Percentiles rank a stretch among this genome's conserved stretches.
Conservation (phyloP, 2,113 vertebrate species). For the Ctenodactylus gundi region DNA sequence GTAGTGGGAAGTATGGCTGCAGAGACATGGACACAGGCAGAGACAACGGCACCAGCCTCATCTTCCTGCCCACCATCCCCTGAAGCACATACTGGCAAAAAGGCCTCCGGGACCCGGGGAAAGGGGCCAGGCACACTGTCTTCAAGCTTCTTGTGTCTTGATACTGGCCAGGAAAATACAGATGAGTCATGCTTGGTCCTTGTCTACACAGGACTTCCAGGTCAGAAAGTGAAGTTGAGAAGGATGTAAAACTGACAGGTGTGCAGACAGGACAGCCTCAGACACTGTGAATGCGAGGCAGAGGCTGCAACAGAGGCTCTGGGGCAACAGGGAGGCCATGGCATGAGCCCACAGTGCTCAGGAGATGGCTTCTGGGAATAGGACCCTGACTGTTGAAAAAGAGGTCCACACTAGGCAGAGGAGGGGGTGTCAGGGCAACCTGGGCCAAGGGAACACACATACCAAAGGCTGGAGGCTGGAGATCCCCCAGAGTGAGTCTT, state of each 20-base stretch:
- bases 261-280: background rate
- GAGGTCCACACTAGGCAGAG: too few relatives aligned
- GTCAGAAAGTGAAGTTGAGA: background rate
- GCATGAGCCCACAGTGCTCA: fast-evolving
- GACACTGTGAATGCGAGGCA: background rate
- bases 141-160: background rate
- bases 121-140: background rate
- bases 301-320: background rate
- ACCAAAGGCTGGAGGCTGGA: background rate
- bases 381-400: too few relatives aligned
- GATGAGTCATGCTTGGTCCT: background rate
- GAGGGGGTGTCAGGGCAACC: background rate
- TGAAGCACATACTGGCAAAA: background rate
- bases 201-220: background rate
- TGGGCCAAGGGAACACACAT: background rate
- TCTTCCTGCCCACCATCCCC: background rate
- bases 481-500: background rate
- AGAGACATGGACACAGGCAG: background rate
- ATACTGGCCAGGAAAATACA: background rate
- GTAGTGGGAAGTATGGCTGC: too few relatives aligned
- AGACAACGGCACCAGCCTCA: too few relatives aligned
- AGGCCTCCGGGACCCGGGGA: background rate
- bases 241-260: background rate
- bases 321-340: background rate
- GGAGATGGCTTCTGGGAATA: background rate